Base-by-base conservation (phyloP, 2,797 vertebrate genomes). In the Eospalax fontanierii region DNA sequence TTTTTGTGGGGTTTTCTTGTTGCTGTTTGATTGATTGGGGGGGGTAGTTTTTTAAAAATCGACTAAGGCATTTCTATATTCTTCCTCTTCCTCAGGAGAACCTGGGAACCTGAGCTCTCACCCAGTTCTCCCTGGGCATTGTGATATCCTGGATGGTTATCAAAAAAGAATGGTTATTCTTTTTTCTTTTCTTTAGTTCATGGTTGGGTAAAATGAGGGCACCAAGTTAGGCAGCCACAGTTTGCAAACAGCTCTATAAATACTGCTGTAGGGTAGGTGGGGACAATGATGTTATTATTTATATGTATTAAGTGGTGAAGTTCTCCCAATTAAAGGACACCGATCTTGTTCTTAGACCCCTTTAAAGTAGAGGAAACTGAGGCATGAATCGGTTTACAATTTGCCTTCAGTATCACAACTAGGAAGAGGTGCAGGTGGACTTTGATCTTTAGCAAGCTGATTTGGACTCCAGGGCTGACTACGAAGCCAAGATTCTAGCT, bases 121-220 rank as follows among this genome's bases (percentile, higher is more conserved):
- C 66, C 61, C n/a, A 63, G n/a, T 46, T 73, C 85, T 78, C 68
- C 33, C 19, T 28, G 46, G 16, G 35, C 4, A 4, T 50, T 59
- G 46, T 59, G 73, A 68, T 28, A 30, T 70, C 83, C 81, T 83
- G 76, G n/a, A 93, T 50, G 65, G n/a, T n/a, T n/a, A n/a, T n/a
- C n/a, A n/a, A n/a, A n/a, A n/a, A n/a, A n/a, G n/a, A 80, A 43
- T 38, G 61, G 6, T 54, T 75, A 0, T 16, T 76, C n/a, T 86
- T 91, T 61, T 6, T 61, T 6, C 7, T 50, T 35, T 40, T 26
- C 57, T 30, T 50, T 22, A 40, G 18, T 35, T 74, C 4, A 8
- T 28, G 6, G 61, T 28, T 46, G 30, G 40, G 71, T n/a, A 82
- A 61, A 74, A 54, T 18, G 19, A 92, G 82, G 40, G 35, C 50